Evolutionary conservation across 2,797 vertebrate genomes (phyloP).

Genomic region (Lepidocolaptes lacrymiger): DNA sequence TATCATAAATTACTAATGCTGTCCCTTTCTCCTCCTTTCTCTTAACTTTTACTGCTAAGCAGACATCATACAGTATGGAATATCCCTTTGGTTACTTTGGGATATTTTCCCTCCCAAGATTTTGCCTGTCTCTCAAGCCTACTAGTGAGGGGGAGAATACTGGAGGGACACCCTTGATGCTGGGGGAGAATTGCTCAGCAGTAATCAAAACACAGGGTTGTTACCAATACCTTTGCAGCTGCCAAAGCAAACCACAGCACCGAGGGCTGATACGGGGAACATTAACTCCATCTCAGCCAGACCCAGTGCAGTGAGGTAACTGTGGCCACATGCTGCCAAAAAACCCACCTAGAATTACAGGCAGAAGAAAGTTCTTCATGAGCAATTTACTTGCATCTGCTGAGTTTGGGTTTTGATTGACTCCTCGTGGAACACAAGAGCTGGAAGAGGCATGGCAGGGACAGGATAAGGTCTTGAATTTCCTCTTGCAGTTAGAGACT

Average conservation of each 20-base stretch:
- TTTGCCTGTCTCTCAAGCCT: background rate
- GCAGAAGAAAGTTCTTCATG: background rate
- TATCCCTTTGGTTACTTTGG: background rate
- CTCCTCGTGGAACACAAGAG: background rate
- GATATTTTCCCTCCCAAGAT: background rate
- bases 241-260: background rate
- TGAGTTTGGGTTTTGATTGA: background rate
- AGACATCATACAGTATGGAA: background rate
- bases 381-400: background rate
- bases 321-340: background rate
- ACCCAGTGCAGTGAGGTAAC: background rate
- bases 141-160: background rate
- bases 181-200: background rate
- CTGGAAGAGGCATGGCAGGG: background rate
- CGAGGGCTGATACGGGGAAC: background rate
- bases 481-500: background rate
- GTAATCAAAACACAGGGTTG: background rate
- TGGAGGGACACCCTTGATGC: background rate
- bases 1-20: background rate
- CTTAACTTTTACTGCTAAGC: background rate
- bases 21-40: background rate
- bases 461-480: background rate
- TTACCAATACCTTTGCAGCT: background rate
- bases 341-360: rapidly evolving
- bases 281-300: background rate